Conservation (phyloP, 2,888 invertebrate genomes). For the Leptinotarsa haldemani region DNA sequence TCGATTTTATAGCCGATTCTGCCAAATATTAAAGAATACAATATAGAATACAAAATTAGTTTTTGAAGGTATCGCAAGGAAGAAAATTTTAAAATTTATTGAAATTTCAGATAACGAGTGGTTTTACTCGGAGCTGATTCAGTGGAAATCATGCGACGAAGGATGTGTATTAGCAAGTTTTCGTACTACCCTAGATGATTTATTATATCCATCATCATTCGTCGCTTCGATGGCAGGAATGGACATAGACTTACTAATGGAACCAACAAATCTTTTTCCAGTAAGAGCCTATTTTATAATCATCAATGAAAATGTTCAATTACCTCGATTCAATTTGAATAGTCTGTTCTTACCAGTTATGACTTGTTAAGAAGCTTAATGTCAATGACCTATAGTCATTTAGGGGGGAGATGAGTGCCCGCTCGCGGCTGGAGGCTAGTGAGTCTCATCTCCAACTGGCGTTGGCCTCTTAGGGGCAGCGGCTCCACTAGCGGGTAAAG, state of each 20-base stretch:
- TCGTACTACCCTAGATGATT: slow-evolving; percentile 73
- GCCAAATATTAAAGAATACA: no score
- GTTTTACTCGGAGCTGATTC: slow-evolving; percentile 74
- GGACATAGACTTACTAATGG: slow-evolving; percentile 76
- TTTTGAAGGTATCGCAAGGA: no score
- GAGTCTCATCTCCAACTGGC: no score
- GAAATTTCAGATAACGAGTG: slow-evolving; percentile 68
- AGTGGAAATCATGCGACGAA: slow-evolving; percentile 69
- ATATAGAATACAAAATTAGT: no score
- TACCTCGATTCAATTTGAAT: not conserved
- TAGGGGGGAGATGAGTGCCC: no score
- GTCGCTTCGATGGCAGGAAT: slow-evolving; percentile 71
- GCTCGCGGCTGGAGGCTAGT: no score
- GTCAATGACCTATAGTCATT: no score
- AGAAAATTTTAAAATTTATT: not conserved
- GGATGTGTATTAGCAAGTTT: slow-evolving; percentile 73
- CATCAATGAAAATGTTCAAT: not conserved
- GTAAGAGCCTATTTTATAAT: slow-evolving; percentile 62
- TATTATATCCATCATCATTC: slow-evolving; percentile 73
- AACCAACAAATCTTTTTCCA: slow-evolving; percentile 75
- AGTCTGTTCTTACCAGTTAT: no score
- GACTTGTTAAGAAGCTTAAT: no score
- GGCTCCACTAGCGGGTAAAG: no score
- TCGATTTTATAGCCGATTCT: no score
- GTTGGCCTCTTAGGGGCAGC: no score